Conservation (phyloP, 2,797 vertebrate genomes). For the Cottoperca gobio region DNA sequence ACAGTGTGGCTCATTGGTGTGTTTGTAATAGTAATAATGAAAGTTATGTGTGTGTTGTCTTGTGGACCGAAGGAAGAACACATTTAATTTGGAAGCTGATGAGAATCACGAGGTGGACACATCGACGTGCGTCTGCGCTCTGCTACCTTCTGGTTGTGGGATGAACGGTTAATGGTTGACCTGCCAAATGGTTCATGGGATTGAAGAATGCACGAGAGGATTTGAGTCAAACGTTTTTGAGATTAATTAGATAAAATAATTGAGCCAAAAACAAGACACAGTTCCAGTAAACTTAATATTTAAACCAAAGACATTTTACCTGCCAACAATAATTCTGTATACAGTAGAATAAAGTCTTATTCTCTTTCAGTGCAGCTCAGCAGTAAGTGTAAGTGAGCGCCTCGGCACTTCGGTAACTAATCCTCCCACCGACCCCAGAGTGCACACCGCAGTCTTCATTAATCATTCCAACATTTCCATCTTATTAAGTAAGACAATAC, state of each 20-base stretch:
- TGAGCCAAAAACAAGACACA: conserved; percentile 20
- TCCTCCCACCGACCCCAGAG: conserved; percentile 53
- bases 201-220: too few relatives aligned
- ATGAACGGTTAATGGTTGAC: neutral
- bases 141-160: too few relatives aligned
- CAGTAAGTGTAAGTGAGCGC: conserved; percentile 60
- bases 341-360: conserved; percentile 20
- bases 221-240: conserved; percentile 1
- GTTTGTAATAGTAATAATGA: neutral
- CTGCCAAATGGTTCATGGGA: neutral
- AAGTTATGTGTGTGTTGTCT: too few relatives aligned
- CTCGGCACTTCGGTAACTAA: conserved; percentile 66
- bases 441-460: conserved; percentile 61
- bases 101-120: too few relatives aligned
- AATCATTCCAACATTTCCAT: conserved; percentile 78
- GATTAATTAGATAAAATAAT: conserved; percentile 10
- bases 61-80: too few relatives aligned
- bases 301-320: conserved; percentile 7
- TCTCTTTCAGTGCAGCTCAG: conserved; percentile 41
- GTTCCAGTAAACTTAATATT: conserved; percentile 42
- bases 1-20: neutral
- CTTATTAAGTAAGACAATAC: conserved; percentile 81
- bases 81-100: too few relatives aligned
- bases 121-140: too few relatives aligned
- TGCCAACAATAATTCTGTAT: conserved; percentile 33